Evolutionary conservation across 2,113 vertebrate genomes (phyloP).

Genomic region (Miniopterus natalensis): DNA sequence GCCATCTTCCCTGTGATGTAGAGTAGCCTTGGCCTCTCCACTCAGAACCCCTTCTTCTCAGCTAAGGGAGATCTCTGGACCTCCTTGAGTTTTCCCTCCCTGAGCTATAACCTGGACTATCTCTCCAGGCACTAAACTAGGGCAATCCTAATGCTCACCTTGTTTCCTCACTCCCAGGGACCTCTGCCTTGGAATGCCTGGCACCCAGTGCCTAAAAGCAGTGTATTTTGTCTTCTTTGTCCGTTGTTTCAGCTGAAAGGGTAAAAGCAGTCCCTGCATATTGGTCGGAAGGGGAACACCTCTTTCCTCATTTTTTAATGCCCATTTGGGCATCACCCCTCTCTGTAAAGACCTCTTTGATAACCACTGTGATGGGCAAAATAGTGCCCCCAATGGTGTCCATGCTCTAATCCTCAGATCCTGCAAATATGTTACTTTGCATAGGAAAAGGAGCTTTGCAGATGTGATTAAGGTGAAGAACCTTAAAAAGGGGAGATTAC

Average conservation of each 20-base stretch:
- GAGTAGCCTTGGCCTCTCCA: neutral
- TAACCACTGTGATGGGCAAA: neutral
- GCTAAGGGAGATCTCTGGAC: neutral
- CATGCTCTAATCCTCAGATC: neutral
- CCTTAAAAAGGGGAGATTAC: neutral
- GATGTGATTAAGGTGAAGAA: neutral
- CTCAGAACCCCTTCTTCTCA: neutral
- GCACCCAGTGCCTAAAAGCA: neutral
- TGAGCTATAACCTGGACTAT: neutral
- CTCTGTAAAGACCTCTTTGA: neutral
- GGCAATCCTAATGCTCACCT: neutral
- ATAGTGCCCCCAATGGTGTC: no score
- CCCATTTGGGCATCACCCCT: neutral
- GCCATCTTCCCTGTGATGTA: neutral
- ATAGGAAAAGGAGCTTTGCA: neutral
- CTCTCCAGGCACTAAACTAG: neutral
- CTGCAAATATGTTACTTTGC: neutral
- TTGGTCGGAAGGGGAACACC: neutral
- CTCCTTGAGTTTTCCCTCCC: neutral
- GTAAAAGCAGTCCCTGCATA: neutral
- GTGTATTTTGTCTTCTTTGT: neutral
- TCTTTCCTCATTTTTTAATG: neutral
- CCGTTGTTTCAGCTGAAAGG: neutral
- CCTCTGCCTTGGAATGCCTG: neutral
- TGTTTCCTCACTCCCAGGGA: neutral